phyloP scores from a whole-genome alignment of 2,113 vertebrate genomes.

The Stercorarius parasiticus region DNA sequence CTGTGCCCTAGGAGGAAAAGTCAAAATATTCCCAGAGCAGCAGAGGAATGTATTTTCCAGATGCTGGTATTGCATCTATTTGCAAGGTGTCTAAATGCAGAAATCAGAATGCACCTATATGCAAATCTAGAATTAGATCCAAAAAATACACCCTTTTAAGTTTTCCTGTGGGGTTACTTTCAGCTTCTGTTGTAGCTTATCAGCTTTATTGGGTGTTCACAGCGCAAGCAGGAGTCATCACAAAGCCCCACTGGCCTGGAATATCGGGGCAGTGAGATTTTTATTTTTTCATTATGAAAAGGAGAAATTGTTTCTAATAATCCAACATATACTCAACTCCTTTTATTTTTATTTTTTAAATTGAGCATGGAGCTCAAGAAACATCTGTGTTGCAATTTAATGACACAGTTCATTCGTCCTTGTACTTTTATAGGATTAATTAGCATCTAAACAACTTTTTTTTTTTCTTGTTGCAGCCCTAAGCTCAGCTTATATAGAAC shows the following conservation, averaged over 20 bases:
- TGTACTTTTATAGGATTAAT: constrained; percentile 17
- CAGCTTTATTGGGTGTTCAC: neutral
- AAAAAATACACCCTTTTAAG: neutral
- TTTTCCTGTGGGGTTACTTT: neutral
- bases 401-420: neutral
- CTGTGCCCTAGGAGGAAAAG: neutral
- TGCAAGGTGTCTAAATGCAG: neutral
- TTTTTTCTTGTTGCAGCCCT: neutral
- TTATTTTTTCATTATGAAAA: neutral
- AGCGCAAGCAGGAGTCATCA: neutral
- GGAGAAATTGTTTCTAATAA: constrained; percentile 17
- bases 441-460: neutral
- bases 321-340: neutral
- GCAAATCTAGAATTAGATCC: neutral
- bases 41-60: neutral
- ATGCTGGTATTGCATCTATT: neutral
- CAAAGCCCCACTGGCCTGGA: neutral
- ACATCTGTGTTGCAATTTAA: neutral
- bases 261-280: neutral
- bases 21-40: neutral
- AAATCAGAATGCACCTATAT: neutral
- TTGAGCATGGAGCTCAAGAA: neutral
- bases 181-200: neutral
- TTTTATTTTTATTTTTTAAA: neutral
- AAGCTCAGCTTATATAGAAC: neutral